Base-by-base conservation (phyloP, 2,113 vertebrate genomes). In the Oreocharis arfaki region DNA sequence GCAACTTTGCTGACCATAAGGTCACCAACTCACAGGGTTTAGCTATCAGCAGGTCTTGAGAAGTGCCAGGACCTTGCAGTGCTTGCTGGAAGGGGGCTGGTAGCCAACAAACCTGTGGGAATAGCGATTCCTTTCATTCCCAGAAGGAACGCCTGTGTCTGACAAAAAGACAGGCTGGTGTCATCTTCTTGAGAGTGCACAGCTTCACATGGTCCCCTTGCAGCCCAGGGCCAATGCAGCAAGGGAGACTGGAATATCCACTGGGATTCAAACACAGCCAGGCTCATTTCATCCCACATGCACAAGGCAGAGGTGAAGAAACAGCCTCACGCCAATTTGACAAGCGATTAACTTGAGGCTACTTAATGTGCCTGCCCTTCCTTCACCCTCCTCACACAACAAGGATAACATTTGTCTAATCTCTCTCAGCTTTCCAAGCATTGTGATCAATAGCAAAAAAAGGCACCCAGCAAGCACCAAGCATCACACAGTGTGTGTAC, bases 341-440 rank as follows among this genome's bases (percentile, higher is more conserved):
- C 70, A 76, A 87, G 70, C 5, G 2, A 94, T 91, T 90, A 83
- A 32, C 84, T 95, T 52, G 64, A 95, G 92, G 89, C 76, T 82
- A 32, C 80, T 92, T 87, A 71, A 75, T 53, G 52, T 89, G 52
- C 10, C 73, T 89, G 95, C 84, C 71, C 80, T 87, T 67, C 41
- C 77, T 84, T 78, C 83, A 59, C 83, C n/a, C 33, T 91, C 30
- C 56, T 84, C 18, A 9, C 28, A 71, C 73, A 47, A 89, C 67
- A 93, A 68, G 70, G 53, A 87, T 56, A 94, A 78, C 46, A 84
- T 81, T 95, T 84, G 76, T 84, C 60, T 90, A 47, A 95, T 64
- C 63, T 80, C 65, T 19, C 50, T 74, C 89, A 81, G 76, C 44
- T 84, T 93, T 74, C 50, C 80, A 70, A 67, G 76, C 4, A 0